Evolutionary conservation across 2,113 vertebrate species (phyloP), one percentile per base, ranked within the genome.

Genomic region (Cyphomyrus plagiostoma): DNA sequence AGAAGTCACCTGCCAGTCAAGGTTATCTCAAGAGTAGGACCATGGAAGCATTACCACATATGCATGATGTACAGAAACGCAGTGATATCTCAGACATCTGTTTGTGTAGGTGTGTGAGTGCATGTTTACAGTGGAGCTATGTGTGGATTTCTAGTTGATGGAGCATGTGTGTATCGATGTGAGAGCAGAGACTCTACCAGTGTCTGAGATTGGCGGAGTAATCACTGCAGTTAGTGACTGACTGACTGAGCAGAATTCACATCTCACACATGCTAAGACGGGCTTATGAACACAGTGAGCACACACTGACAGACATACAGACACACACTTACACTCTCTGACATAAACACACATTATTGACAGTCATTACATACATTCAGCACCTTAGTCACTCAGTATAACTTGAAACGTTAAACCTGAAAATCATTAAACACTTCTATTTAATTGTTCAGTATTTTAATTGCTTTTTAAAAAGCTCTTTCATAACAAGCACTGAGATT

Each of bases 131-230:
- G 26, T 19, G 11, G 23, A 30, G 85, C 23, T 50, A 62, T 70
- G 80, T 46, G 70, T 84, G 89, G 49, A 46, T 74, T 42, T 83
- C 58, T 77, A 39, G 58, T 87, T 86, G 84, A 42, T 45, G 53
- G 17, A n/a, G 58, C 30, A 62, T 88, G 45, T n/a, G 21, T 74
- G 62, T 21, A 48, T 88, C 9, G 10, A 62, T 56, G 4, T 86
- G 91, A 42, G 52, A 88, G 49, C 10, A 62, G 86, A 21, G 87
- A 62, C 1, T 58, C 21, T n/a, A 5, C 23, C 17, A 9, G 88
- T 58, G 46, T 89, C 88, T 93, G 92, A 94, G 94, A 93, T 93
- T 92, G 94, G 94, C 92, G 93, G 91, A 90, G 91, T 93, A 94
- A 93, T 93, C 92, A 92, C 91, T 49, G 86, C 90, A 91, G 91